A percentile compares a stretch with the other conserved stretches of the same genome.
These are phyloP conservation scores for Harpagus bidentatus DNA, from an alignment of 2,113 vertebrate genomes.

Conservation along the genomic window DNA sequence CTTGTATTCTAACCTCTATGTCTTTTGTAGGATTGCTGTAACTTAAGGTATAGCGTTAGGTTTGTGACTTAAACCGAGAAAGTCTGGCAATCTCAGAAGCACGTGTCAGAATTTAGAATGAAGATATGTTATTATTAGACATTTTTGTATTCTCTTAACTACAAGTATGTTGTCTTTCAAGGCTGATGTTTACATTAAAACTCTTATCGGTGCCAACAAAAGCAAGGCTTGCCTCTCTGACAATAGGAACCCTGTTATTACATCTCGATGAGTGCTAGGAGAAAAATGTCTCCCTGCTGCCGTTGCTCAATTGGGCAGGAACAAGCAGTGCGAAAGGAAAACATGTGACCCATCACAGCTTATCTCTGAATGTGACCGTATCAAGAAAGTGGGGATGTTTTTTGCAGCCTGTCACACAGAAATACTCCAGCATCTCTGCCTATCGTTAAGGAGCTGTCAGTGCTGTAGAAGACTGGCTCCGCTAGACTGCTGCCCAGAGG, in stretches of 20 bases:
- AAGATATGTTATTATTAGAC: background rate
- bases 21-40: background rate
- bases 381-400: background rate
- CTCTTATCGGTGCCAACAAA: background rate
- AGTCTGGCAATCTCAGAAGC: background rate
- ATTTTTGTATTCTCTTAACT: slow-evolving; percentile 21
- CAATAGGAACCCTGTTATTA: slow-evolving; percentile 47
- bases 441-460: background rate
- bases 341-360: background rate
- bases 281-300: slow-evolving; percentile 27
- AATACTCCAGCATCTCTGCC: background rate
- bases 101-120: background rate
- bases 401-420: background rate
- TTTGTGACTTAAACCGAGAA: background rate
- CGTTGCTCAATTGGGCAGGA: slow-evolving; percentile 15
- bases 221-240: slow-evolving; percentile 23
- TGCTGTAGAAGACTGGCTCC: background rate
- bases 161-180: background rate
- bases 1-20: background rate
- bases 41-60: background rate
- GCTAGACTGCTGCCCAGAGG: background rate
- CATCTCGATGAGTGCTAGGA: slow-evolving; percentile 4
- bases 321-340: background rate
- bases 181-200: background rate
- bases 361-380: background rate